Evolutionary conservation across 2,113 vertebrate species (phyloP).

Genomic region (Leptobrachium ailaonicum): DNA sequence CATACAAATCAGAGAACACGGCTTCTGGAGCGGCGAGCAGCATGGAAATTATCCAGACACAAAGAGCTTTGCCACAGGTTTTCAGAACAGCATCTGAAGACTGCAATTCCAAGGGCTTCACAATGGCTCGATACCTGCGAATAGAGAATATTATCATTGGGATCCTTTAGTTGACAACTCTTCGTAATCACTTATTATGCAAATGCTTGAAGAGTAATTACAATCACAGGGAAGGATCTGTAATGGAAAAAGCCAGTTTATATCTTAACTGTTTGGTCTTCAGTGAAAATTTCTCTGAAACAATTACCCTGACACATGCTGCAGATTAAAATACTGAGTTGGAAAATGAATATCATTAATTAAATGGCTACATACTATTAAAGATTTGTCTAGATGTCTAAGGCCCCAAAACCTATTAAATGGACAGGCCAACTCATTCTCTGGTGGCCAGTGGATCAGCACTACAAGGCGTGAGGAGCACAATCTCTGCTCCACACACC

Average conservation of each 20-base stretch:
- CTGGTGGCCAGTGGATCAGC: no score
- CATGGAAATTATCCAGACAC: constrained; percentile 74
- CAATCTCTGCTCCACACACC: no score
- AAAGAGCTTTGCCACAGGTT: constrained; percentile 73
- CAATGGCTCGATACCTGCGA: constrained; percentile 74
- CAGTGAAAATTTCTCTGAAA: no score
- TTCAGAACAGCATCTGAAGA: constrained; percentile 69
- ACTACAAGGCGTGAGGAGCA: no score
- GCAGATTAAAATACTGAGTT: no score
- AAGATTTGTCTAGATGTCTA: no score
- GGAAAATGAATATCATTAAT: no score
- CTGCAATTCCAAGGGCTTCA: constrained; percentile 75
- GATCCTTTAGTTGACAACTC: constrained; percentile 9
- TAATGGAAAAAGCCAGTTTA: neutral
- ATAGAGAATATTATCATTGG: constrained; percentile 37
- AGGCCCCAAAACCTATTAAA: no score
- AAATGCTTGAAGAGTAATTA: no score
- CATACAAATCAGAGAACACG: constrained; percentile 74
- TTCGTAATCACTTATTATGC: neutral
- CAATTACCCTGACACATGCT: no score
- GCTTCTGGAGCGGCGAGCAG: constrained; percentile 74
- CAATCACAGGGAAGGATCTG: neutral
- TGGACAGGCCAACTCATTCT: no score
- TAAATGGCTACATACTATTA: no score
- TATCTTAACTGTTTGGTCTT: neutral